Evolutionary conservation across 2,888 invertebrate genomes (phyloP).

Genomic region (Electrophaes corylata): DNA sequence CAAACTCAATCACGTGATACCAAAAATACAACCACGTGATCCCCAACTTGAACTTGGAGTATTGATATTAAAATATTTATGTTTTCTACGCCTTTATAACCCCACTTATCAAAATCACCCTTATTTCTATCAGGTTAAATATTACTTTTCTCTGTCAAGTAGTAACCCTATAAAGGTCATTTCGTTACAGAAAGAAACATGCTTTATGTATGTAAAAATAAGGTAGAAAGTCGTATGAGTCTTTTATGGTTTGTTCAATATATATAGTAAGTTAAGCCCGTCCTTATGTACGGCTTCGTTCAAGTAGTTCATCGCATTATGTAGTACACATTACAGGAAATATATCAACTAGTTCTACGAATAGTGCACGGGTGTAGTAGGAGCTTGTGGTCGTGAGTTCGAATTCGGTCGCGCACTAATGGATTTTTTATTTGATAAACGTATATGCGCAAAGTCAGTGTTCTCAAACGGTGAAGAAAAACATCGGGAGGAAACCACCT

Average conservation of each 20-base stretch:
- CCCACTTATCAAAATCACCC: background rate
- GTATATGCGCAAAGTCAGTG: too few relatives aligned
- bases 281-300: slow-evolving; percentile 51
- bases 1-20: background rate
- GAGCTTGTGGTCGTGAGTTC: too few relatives aligned
- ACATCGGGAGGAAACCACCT: too few relatives aligned
- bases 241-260: slow-evolving; percentile 25
- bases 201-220: background rate
- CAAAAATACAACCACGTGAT: background rate
- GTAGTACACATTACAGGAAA: slow-evolving; percentile 48
- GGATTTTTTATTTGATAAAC: too few relatives aligned
- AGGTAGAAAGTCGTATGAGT: slow-evolving; percentile 7
- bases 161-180: slow-evolving; percentile 3
- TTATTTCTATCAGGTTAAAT: background rate
- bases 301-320: slow-evolving; percentile 66
- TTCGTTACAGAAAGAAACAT: background rate
- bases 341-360: too few relatives aligned
- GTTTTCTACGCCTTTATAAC: background rate
- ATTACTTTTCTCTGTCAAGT: background rate
- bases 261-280: slow-evolving; percentile 44
- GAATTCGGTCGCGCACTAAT: too few relatives aligned
- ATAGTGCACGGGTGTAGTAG: too few relatives aligned
- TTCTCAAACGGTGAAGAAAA: too few relatives aligned
- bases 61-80: slow-evolving; percentile 5
- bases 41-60: slow-evolving; percentile 17